Evolutionary conservation across 2,888 invertebrate species (phyloP).

Genomic region (Rhopalosiphum nymphaeae): DNA sequence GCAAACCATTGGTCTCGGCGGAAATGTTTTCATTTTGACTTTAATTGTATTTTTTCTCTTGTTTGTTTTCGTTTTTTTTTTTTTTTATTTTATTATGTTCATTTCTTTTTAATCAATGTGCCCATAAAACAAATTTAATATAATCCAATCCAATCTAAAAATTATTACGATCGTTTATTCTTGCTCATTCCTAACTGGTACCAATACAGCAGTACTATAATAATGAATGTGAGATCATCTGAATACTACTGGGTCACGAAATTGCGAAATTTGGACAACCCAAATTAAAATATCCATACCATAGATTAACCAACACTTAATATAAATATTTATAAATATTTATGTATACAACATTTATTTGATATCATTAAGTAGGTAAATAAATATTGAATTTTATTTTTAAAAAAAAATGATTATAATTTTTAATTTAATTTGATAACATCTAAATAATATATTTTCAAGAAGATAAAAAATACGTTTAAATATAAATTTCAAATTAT

Average conservation of each 20-base stretch:
- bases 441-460: background rate
- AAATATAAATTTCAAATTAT: background rate
- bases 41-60: slow-evolving; percentile 8
- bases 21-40: background rate
- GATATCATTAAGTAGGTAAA: background rate
- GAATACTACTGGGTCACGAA: background rate
- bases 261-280: background rate
- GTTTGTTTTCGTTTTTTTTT: background rate
- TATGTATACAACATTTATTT: background rate
- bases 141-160: background rate
- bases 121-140: background rate
- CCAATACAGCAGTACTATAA: background rate
- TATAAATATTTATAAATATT: background rate
- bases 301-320: background rate
- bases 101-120: slow-evolving; percentile 12
- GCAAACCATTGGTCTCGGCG: background rate
- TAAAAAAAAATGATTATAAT: background rate
- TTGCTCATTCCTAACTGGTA: background rate
- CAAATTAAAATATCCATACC: background rate
- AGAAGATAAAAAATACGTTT: background rate
- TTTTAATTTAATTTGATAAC: background rate
- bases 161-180: background rate
- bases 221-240: background rate
- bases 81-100: background rate
- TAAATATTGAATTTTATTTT: background rate